Conservation (phyloP, 2,113 vertebrate genomes). For the Aramus guarauna region DNA sequence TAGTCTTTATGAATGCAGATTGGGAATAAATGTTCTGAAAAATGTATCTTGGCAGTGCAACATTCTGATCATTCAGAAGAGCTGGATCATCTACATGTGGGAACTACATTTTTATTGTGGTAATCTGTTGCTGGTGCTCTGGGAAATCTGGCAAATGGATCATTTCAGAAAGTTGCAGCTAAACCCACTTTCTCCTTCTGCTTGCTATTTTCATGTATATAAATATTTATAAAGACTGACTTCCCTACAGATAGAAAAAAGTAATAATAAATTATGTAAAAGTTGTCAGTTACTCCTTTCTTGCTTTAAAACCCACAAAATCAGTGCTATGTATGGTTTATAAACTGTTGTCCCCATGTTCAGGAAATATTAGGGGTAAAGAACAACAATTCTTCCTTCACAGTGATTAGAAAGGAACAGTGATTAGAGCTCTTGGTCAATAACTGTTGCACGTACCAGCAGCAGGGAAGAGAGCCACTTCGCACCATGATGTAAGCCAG, state of each 20-base stretch:
- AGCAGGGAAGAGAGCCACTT: background rate
- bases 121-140: background rate
- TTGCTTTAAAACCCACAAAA: background rate
- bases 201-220: background rate
- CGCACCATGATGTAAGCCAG: background rate
- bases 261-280: background rate
- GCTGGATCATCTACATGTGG: background rate
- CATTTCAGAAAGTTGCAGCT: background rate
- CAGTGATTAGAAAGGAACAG: background rate
- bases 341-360: background rate
- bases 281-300: background rate
- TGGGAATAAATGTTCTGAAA: background rate
- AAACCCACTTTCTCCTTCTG: background rate
- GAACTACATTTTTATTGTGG: background rate
- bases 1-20: background rate
- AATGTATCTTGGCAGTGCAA: background rate
- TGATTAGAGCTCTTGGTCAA: background rate
- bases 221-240: constrained; percentile 2
- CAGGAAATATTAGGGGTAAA: background rate
- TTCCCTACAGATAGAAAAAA: background rate
- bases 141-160: background rate
- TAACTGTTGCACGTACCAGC: too few relatives aligned
- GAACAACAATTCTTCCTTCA: background rate
- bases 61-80: background rate
- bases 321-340: background rate